Evolutionary conservation across 2,888 invertebrate species (phyloP), one percentile per base, ranked within the genome.

Genomic region (Cecidostiba fungosa): DNA sequence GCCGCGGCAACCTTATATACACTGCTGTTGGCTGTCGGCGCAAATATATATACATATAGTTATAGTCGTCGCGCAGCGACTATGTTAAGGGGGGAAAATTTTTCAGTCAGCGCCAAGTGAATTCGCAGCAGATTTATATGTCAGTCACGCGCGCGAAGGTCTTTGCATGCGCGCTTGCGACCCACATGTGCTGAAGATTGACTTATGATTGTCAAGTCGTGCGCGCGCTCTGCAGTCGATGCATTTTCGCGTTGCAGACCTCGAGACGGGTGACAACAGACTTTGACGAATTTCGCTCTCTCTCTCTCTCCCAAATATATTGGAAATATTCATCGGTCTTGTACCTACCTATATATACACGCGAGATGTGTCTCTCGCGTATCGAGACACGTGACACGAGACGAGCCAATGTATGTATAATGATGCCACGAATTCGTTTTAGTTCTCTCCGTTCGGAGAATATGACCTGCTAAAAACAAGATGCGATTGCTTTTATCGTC

Each of bases 41-140:
- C 3, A 3, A 32, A n/a, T 77, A 59, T 77, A 59, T 59, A 23
- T 77, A 77, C 19, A 54, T 76, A 32, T n/a, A 54, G 3, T 3
- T 6, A 19, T 10, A 47, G 23, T n/a, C 29, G 54, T 36, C 76
- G n/a, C 3, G 36, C 3, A 23, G 36, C 0, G 72, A 74, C 70
- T 78, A 85, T 85, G 82, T 82, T 73, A 82, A 78, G 78, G 73
- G 54, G 29, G 26, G 47, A 47, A 36, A 74, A 79, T 85, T 85
- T 82, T 82, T 73, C 74, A 82, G 76, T 82, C 85, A 79, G 50
- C 81, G 85, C 77, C 85, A 74, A 84, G 85, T 81, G 77, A 85
- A 85, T 85, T 77, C 80, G 72, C 81, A 62, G 80, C 54, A 32
- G 82, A 85, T 85, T 85, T 82, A 70, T 79, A 82, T 79, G 82